phyloP scores from a whole-genome alignment of 2,888 invertebrate genomes.

The Azorinus chamasolen region DNA sequence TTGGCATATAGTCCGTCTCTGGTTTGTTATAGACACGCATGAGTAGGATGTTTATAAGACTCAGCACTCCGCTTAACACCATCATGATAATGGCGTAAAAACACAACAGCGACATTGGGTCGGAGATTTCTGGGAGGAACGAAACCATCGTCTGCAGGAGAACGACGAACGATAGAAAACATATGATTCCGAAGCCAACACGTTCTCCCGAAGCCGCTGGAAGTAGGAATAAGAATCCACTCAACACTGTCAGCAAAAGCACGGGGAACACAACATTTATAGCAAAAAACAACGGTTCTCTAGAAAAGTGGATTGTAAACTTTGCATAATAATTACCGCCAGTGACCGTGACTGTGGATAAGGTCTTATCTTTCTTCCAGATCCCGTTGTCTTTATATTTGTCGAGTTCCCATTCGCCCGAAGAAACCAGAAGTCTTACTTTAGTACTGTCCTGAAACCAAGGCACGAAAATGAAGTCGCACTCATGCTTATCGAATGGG shows the following conservation, averaged over 20 bases:
- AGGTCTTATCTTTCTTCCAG: constrained; percentile 44
- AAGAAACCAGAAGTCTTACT: constrained; percentile 12
- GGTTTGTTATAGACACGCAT: constrained; percentile 37
- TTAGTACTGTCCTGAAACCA: constrained; percentile 33
- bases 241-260: constrained; percentile 45
- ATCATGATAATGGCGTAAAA: constrained; percentile 63
- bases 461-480: constrained; percentile 44
- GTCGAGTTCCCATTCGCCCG: constrained; percentile 29
- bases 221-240: constrained; percentile 54
- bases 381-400: constrained; percentile 42
- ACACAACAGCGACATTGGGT: constrained; percentile 60
- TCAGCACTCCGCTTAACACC: constrained; percentile 42
- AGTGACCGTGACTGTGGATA: background rate
- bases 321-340: constrained; percentile 39
- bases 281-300: constrained; percentile 47
- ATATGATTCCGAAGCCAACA: constrained; percentile 56
- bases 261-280: constrained; percentile 60
- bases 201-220: constrained; percentile 60
- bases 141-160: constrained; percentile 58
- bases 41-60: constrained; percentile 43
- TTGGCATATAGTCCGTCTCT: constrained; percentile 15
- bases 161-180: constrained; percentile 59
- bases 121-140: constrained; percentile 59
- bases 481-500: constrained; percentile 59
- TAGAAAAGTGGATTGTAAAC: constrained; percentile 40